phyloP scores from a whole-genome alignment of 2,113 vertebrate genomes.

The Sterna hirundo region DNA sequence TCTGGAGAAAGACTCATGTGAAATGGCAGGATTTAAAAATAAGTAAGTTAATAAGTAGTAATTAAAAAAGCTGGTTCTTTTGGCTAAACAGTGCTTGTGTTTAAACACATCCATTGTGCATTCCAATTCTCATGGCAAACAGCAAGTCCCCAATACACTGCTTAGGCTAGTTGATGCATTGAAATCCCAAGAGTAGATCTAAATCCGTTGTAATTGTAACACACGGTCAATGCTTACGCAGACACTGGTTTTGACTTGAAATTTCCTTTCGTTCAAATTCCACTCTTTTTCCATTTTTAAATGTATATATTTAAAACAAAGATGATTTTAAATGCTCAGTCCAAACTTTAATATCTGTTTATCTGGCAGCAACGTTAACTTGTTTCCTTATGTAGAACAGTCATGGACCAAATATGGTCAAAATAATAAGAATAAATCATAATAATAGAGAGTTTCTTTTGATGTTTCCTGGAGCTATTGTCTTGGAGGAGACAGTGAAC shows the following conservation, averaged over 20 bases:
- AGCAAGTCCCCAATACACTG: neutral
- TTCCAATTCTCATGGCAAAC: neutral
- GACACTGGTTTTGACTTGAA: neutral
- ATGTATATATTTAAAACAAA: neutral
- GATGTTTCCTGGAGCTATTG: neutral
- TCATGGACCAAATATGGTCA: neutral
- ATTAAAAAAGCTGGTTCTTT: neutral
- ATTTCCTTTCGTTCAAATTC: neutral
- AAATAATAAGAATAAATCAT: neutral
- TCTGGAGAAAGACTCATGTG: neutral
- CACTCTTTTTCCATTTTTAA: neutral
- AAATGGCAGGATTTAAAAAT: neutral
- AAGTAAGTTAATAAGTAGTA: neutral
- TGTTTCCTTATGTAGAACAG: neutral
- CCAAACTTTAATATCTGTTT: neutral
- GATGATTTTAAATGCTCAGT: neutral
- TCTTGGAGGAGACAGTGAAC: neutral
- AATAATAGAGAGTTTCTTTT: neutral
- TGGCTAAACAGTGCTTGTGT: neutral
- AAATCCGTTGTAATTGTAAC: neutral
- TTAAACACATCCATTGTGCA: neutral
- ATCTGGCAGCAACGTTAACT: neutral
- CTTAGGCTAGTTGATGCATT: neutral
- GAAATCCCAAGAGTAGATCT: neutral
- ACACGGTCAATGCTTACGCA: rapidly evolving